Evolutionary conservation across 2,888 invertebrate genomes (phyloP).

Genomic region (Phyllotreta striolata): DNA sequence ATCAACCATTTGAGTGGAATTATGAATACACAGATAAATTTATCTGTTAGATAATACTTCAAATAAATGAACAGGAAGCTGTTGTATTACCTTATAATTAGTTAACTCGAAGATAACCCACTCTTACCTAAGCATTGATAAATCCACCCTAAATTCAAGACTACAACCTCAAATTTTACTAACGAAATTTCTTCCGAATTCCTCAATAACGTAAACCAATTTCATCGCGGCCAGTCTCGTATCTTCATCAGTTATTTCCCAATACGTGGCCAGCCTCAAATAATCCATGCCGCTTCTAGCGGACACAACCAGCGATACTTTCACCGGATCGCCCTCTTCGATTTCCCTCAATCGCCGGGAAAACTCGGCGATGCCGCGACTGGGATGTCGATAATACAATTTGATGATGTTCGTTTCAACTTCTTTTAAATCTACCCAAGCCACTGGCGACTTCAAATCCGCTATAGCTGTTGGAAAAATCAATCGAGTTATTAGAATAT

Average conservation of each 20-base stretch:
- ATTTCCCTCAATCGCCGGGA: slow-evolving; percentile 60
- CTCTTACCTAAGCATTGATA: neutral
- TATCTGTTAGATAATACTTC: too few relatives aligned
- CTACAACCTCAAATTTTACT: slow-evolving; percentile 29
- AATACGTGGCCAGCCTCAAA: slow-evolving; percentile 75
- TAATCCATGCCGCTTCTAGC: slow-evolving; percentile 64
- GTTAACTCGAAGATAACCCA: neutral
- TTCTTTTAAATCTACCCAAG: slow-evolving; percentile 68
- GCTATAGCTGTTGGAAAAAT: slow-evolving; percentile 65
- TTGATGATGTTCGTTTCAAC: slow-evolving; percentile 75
- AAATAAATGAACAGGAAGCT: too few relatives aligned
- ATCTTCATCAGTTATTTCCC: slow-evolving; percentile 74
- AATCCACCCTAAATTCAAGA: neutral
- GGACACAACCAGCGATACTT: slow-evolving; percentile 64
- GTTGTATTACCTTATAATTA: too few relatives aligned
- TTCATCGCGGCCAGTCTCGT: slow-evolving; percentile 75
- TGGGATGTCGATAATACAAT: slow-evolving; percentile 27
- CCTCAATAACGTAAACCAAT: slow-evolving; percentile 72
- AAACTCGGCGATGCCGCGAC: slow-evolving; percentile 53
- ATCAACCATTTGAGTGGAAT: too few relatives aligned
- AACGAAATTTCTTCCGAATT: slow-evolving; percentile 57
- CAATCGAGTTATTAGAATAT: too few relatives aligned
- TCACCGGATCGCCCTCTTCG: slow-evolving; percentile 62
- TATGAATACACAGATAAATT: too few relatives aligned
- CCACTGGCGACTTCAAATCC: slow-evolving; percentile 67